Evolutionary conservation across 37 sponge, comb jelly and placozoan genomes (phyloP).

Genomic region (Bolinopsis microptera): DNA sequence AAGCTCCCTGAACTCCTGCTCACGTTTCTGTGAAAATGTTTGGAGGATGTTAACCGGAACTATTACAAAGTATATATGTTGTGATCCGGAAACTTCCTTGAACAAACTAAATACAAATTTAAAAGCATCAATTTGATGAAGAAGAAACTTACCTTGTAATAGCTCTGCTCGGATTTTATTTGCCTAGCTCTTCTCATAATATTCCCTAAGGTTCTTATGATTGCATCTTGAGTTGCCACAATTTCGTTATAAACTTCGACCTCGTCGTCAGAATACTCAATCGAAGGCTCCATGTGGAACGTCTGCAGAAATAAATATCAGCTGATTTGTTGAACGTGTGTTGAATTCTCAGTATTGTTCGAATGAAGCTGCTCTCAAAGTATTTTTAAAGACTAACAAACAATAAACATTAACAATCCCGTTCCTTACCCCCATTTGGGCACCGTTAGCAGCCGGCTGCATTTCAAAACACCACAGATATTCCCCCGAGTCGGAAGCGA

Average conservation of each 20-base stretch:
- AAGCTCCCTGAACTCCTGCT: constrained; percentile 13
- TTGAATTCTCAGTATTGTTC: too few relatives aligned
- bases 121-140: too few relatives aligned
- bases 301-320: not conserved
- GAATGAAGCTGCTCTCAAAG: too few relatives aligned
- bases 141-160: constrained; percentile 31
- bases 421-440: too few relatives aligned
- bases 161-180: not conserved
- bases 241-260: not conserved
- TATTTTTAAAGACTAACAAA: too few relatives aligned
- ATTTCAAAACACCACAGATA: not conserved
- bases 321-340: not conserved
- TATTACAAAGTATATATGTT: too few relatives aligned
- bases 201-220: not conserved
- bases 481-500: not conserved
- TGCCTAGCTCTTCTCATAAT: not conserved
- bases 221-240: not conserved
- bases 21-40: not conserved
- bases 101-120: too few relatives aligned
- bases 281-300: not conserved
- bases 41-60: not conserved
- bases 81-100: too few relatives aligned
- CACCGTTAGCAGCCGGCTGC: not conserved
- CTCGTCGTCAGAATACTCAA: not conserved
- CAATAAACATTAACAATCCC: too few relatives aligned